Base-by-base conservation (phyloP, 2,797 vertebrate species). In the Allobates femoralis region DNA sequence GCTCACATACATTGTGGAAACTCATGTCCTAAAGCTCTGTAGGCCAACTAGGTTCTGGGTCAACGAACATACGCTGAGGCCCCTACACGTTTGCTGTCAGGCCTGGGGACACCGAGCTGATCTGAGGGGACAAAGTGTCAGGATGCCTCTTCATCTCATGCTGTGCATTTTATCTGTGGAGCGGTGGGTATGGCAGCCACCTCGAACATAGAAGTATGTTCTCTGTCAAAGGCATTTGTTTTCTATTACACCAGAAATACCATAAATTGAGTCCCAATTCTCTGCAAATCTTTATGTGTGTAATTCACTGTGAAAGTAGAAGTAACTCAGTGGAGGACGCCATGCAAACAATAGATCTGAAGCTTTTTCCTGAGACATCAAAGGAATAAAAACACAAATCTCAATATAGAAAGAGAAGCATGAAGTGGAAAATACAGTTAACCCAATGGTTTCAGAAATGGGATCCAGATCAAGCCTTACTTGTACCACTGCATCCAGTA, bases 91-190 rank as follows among this genome's bases (percentile, higher is more conserved):
- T 67, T 46, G 8, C 60, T 69, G 60, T n/a, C 32, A 69, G 79
- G 32, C 21, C 51, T 32, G n/a, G n/a, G 53, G 32, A 60, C 32
- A 34, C 73, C 30, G 34, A 15, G 37, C 79, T 77, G 71, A 86
- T 86, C 28, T 58, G 64, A 46, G 67, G 58, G 58, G 78, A 81
- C 79, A 67, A 23, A 66, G 53, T 71, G 71, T 76, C 85, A 81
- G 26, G 14, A 75, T 58, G 41, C 50, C n/a, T 81, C 69, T 81
- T 50, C 26, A 51, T 75, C 78, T 55, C 30, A 37, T 53, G 75
- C 34, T 79, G 34, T 5, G 30, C 30, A 26, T 55, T 37, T 81
- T 80, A 74, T 84, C 56, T 30, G 55, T n/a, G 37, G 60, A 66
- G 46, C 41, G 6, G 41, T 46, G 41, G 41, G 8, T 34, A 80